Conservation (phyloP, 2,888 invertebrate species). For the Chrysolina americana region DNA sequence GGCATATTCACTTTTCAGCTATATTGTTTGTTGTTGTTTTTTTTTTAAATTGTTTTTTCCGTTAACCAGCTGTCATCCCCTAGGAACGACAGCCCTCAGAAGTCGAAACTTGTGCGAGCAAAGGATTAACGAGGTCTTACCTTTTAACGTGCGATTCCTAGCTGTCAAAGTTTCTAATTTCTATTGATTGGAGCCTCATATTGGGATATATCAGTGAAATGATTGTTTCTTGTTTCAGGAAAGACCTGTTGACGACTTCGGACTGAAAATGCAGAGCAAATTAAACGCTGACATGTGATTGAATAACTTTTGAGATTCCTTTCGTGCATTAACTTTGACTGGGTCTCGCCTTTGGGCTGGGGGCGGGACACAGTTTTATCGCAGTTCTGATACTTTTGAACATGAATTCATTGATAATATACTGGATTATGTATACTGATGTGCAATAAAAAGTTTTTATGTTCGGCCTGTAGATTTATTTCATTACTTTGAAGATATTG, state of each 20-base stretch:
- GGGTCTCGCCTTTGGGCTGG: conserved; percentile 60
- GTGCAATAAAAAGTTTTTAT: conserved; percentile 59
- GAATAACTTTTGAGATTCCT: conserved; percentile 40
- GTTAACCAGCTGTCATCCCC: too few relatives aligned
- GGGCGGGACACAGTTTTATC: conserved; percentile 53
- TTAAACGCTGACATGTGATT: conserved; percentile 47
- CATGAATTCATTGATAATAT: conserved; percentile 38
- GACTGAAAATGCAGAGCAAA: conserved; percentile 50
- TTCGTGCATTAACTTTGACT: conserved; percentile 50
- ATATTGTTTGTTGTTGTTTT: too few relatives aligned
- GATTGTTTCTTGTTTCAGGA: conserved; percentile 54
- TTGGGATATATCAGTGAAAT: background rate
- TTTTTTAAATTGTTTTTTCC: too few relatives aligned
- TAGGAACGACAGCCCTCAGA: too few relatives aligned
- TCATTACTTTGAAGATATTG: background rate
- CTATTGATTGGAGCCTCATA: background rate
- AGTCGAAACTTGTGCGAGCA: too few relatives aligned
- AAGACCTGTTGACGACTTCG: conserved; percentile 55
- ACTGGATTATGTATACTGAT: conserved; percentile 54
- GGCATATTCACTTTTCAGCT: too few relatives aligned
- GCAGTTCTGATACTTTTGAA: conserved; percentile 46
- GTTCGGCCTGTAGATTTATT: conserved; percentile 31
- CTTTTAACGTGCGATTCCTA: too few relatives aligned
- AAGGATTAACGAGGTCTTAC: too few relatives aligned
- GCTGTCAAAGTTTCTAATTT: too few relatives aligned